phyloP scores from a whole-genome alignment of 2,888 invertebrate genomes.

The Clanis bilineata region DNA sequence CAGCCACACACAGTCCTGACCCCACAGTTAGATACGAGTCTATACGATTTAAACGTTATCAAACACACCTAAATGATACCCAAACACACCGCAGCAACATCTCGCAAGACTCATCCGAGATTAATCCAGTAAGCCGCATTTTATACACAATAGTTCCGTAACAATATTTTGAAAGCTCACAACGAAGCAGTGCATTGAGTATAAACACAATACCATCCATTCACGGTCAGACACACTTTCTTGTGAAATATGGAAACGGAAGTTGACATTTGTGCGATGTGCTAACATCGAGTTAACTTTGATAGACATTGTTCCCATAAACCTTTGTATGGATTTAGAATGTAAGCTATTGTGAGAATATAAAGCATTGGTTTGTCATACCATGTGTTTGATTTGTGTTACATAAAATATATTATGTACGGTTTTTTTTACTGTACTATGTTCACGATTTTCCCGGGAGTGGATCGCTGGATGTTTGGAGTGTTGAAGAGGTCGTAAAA shows the following conservation, averaged over 20 bases:
- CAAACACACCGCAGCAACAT: background rate
- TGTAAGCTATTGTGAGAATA: slow-evolving; percentile 1
- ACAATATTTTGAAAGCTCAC: slow-evolving; percentile 63
- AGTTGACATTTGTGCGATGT: slow-evolving; percentile 56
- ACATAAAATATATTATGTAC: background rate
- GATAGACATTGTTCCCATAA: slow-evolving; percentile 38
- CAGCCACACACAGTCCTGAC: no score
- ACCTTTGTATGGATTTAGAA: slow-evolving; percentile 24
- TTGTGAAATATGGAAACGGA: slow-evolving; percentile 53
- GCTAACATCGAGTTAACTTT: slow-evolving; percentile 43
- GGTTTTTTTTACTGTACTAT: no score
- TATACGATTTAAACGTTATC: no score
- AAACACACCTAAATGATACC: slow-evolving; percentile 24
- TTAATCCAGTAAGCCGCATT: slow-evolving; percentile 38
- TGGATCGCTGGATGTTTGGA: no score
- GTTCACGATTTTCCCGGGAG: no score
- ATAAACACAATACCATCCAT: slow-evolving; percentile 45
- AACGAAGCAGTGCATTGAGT: slow-evolving; percentile 51
- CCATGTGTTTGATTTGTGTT: background rate
- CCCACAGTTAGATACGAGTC: no score
- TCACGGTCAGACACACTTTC: slow-evolving; percentile 41
- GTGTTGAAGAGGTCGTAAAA: no score
- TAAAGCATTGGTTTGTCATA: background rate
- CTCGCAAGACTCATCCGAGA: slow-evolving; percentile 20
- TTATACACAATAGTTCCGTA: slow-evolving; percentile 48